A percentile compares a stretch with the other conserved stretches of the same genome.
phyloP scores from a whole-genome alignment of 2,888 invertebrate genomes.

The Drosophila lacicola region DNA sequence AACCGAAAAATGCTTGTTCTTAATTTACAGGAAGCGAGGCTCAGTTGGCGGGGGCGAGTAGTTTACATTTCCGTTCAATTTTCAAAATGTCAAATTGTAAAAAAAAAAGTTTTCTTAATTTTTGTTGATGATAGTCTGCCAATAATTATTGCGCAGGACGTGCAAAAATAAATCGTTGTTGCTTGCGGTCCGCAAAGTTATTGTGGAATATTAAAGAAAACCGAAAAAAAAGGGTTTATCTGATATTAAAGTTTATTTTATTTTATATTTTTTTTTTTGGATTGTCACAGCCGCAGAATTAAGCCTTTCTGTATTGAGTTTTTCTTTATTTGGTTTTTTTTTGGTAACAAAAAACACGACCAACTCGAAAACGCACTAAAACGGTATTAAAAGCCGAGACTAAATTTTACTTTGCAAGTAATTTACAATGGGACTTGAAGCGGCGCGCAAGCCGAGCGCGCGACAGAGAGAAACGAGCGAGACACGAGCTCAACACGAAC shows the following conservation, averaged over 20 bases:
- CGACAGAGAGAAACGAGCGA: slow-evolving; percentile 42
- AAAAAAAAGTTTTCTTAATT: slow-evolving; percentile 25
- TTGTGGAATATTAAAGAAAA: too few relatives aligned
- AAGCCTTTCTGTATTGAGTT: slow-evolving; percentile 10
- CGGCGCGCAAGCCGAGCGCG: slow-evolving; percentile 52
- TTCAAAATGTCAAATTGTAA: slow-evolving; percentile 28
- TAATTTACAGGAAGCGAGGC: slow-evolving; percentile 46
- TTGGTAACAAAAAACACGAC: slow-evolving; percentile 79
- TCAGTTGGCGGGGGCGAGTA: slow-evolving; percentile 80
- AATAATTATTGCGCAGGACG: too few relatives aligned
- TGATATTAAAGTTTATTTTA: slow-evolving; percentile 2
- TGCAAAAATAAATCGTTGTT: too few relatives aligned
- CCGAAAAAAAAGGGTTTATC: background rate
- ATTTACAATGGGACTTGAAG: slow-evolving; percentile 69
- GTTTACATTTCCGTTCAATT: slow-evolving; percentile 83
- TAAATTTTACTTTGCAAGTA: slow-evolving; percentile 83
- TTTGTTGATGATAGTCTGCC: background rate
- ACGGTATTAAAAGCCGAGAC: slow-evolving; percentile 83
- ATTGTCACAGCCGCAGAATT: slow-evolving; percentile 51
- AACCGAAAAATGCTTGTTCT: slow-evolving; percentile 31
- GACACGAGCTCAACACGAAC: slow-evolving; percentile 21
- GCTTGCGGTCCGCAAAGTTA: too few relatives aligned
- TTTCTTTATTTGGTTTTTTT: slow-evolving; percentile 27
- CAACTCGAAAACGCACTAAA: slow-evolving; percentile 84
- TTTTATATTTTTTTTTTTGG: slow-evolving; percentile 17